Base-by-base conservation (phyloP, 1,140 invertebrate genomes). In the Drosophila jambulina region DNA sequence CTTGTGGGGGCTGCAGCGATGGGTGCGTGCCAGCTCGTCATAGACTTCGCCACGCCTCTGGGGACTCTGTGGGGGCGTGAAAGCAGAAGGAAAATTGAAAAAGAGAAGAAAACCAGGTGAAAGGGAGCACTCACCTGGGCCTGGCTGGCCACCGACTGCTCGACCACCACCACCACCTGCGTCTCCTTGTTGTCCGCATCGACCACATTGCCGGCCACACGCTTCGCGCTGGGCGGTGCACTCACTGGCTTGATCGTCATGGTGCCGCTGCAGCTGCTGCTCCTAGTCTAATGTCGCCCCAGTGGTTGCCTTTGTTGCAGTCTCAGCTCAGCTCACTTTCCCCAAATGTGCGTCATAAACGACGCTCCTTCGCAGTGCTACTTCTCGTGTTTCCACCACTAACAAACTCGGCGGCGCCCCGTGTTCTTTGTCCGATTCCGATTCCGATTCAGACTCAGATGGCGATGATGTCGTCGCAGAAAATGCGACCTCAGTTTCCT, bases 1-100 rank as follows among this genome's bases (percentile, higher is more conserved):
- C 23, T 92, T 92, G 51, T 92, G 90, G 58, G 92, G 92, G 68
- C 92, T 92, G 56, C 92, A 82, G 45, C 92, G 87, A 74, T 92
- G 92, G 59, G 85, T 80, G 58, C 92, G 91, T 43, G 78, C 54
- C 48, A 92, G 57, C 13, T 93, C 92, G 54, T 93, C 92, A 42
- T 85, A 93, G 25, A 91, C 82, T 59, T 93, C 91, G n/a, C 72
- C 77, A 53, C 91, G 82, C 7, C 91, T 81, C 45, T 92, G 92
- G 38, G 92, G 91, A 70, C 92, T 93, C 92, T 93, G 46, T 8
- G 23, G 45, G 8, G 45, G 3, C n/a, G 17, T 1, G 13, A 4
- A 58, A 58, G 15, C 1, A 61, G 34, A 34, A n/a, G 38, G 42
- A 7, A 23, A 59, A 75, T 53, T 51, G 12, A 29, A 51, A 46